These are phyloP conservation scores for Trialeurodes vaporariorum DNA, from an alignment of 1,140 invertebrate species.

Conservation along the genomic window DNA sequence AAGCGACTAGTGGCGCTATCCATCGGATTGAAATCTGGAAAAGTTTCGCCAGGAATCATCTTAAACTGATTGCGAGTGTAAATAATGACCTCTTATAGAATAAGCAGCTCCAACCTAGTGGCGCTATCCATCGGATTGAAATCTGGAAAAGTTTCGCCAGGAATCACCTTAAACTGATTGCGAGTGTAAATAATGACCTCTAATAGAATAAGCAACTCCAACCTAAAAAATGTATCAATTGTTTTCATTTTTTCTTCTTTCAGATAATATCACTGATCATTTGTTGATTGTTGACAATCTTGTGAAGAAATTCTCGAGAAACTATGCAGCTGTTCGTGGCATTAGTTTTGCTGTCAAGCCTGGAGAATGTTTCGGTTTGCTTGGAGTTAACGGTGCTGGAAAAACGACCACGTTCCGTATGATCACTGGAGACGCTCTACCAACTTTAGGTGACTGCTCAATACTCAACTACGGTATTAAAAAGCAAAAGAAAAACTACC, in stretches of 20 bases:
- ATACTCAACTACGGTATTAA: constrained; percentile 13
- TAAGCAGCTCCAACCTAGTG: too few species aligned
- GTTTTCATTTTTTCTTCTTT: background rate
- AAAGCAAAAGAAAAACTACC: constrained; percentile 30
- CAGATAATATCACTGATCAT: background rate
- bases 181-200: too few species aligned
- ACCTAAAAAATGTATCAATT: too few species aligned
- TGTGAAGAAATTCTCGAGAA: constrained; percentile 21
- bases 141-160: too few species aligned
- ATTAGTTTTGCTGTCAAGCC: constrained; percentile 51
- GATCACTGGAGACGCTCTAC: constrained; percentile 54
- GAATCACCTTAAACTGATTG: too few species aligned
- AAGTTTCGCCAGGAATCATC: too few species aligned
- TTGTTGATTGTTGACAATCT: constrained; percentile 21
- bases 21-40: too few species aligned
- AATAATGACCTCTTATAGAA: too few species aligned
- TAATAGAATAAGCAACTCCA: too few species aligned
- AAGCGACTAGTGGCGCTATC: too few species aligned
- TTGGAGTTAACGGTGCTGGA: constrained; percentile 78
- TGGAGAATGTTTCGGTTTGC: constrained; percentile 79
- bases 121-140: too few species aligned
- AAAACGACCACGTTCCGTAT: constrained; percentile 83
- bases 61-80: too few species aligned
- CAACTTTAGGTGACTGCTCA: constrained; percentile 20
- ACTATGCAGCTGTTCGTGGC: constrained; percentile 49